phyloP scores from a whole-genome alignment of 2,113 vertebrate species.

The Myotis yumanensis region DNA sequence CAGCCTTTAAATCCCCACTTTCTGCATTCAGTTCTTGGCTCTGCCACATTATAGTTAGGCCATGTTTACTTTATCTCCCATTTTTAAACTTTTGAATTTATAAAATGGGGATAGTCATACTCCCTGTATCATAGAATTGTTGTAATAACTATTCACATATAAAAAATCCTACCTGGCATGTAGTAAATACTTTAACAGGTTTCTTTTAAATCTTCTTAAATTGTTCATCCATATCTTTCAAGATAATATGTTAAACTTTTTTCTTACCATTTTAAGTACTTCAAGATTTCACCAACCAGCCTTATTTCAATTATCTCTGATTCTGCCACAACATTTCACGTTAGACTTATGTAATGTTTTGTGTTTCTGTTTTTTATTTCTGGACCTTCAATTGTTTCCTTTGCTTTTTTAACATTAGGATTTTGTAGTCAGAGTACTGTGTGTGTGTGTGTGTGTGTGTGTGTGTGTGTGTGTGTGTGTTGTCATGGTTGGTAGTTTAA shows the following conservation, averaged over 20 bases:
- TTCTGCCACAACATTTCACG: not conserved
- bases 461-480: not conserved
- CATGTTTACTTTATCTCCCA: not conserved
- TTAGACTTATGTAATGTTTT: not conserved
- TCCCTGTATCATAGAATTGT: not conserved
- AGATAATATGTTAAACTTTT: not conserved
- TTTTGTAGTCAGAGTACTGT: not conserved
- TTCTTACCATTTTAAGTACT: not conserved
- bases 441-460: not conserved
- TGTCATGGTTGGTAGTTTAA: not conserved
- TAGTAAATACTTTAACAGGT: not conserved
- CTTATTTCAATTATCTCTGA: not conserved
- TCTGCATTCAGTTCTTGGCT: not conserved
- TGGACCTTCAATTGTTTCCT: not conserved
- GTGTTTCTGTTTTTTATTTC: not conserved
- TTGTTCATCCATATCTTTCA: not conserved
- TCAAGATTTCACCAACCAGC: not conserved
- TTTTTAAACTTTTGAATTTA: not conserved
- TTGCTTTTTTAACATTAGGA: not conserved
- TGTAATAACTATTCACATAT: not conserved
- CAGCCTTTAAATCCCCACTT: not conserved
- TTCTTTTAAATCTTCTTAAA: not conserved
- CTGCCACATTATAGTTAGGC: not conserved
- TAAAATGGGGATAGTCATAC: not conserved
- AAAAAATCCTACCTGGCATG: not conserved